phyloP scores from a whole-genome alignment of 2,888 invertebrate genomes.

The Mantis religiosa region DNA sequence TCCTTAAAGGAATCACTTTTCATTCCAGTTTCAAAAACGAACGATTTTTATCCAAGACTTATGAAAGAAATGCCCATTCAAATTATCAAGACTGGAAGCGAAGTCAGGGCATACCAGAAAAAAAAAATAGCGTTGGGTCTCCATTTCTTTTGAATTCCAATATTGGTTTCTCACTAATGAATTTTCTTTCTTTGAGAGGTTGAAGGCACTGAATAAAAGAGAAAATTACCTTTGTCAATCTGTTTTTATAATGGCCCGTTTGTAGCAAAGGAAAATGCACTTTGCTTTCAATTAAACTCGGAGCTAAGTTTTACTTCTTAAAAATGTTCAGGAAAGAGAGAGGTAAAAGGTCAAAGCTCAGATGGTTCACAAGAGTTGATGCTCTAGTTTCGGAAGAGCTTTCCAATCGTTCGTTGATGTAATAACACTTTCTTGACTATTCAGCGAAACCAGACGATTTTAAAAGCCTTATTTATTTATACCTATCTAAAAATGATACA shows the following conservation, averaged over 20 bases:
- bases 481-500: too few relatives aligned
- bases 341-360: neutral
- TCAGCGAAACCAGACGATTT: too few relatives aligned
- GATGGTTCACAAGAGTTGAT: neutral
- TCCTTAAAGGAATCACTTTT: neutral
- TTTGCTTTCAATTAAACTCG: neutral
- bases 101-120: neutral
- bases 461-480: too few relatives aligned
- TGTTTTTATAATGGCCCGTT: neutral
- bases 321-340: neutral
- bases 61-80: neutral
- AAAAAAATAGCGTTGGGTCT: neutral
- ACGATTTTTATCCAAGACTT: neutral
- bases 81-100: neutral
- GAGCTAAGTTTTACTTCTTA: neutral
- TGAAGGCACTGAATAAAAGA: neutral
- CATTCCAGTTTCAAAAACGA: neutral
- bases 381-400: neutral
- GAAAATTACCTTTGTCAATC: neutral
- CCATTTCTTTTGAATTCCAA: neutral
- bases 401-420: neutral
- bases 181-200: neutral
- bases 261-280: neutral
- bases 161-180: neutral
- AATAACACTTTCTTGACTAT: neutral